Conservation (phyloP, 2,797 vertebrate species). For the Furcifer pardalis region DNA sequence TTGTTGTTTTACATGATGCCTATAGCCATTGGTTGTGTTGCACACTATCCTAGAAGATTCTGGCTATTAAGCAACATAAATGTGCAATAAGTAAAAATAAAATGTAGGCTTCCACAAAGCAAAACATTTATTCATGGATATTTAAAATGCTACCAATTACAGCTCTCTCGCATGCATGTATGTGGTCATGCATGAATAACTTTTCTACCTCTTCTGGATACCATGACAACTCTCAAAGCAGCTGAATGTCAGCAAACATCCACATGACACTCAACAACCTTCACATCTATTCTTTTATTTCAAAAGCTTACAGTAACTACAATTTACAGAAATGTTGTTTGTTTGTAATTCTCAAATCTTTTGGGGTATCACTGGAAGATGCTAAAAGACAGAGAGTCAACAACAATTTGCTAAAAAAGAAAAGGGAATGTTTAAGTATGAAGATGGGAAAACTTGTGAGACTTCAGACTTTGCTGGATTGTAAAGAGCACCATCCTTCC, state of each 20-base stretch:
- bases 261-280: background rate
- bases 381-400: background rate
- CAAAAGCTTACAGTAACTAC: background rate
- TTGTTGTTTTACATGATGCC: too few species aligned
- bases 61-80: background rate
- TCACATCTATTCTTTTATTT: background rate
- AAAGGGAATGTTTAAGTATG: too few species aligned
- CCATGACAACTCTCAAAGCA: background rate
- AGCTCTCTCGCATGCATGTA: background rate
- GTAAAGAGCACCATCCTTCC: too few species aligned
- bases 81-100: background rate
- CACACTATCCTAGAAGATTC: background rate
- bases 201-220: background rate
- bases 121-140: background rate
- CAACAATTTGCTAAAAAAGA: too few species aligned
- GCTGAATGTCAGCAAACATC: background rate
- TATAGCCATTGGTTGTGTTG: too few species aligned
- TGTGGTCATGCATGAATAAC: too few species aligned
- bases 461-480: too few species aligned
- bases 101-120: background rate
- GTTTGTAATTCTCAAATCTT: background rate
- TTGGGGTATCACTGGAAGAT: too few species aligned
- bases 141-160: background rate
- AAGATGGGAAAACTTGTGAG: too few species aligned
- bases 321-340: background rate